Evolutionary conservation across 2,797 vertebrate species (phyloP).

Genomic region (Manis javanica): DNA sequence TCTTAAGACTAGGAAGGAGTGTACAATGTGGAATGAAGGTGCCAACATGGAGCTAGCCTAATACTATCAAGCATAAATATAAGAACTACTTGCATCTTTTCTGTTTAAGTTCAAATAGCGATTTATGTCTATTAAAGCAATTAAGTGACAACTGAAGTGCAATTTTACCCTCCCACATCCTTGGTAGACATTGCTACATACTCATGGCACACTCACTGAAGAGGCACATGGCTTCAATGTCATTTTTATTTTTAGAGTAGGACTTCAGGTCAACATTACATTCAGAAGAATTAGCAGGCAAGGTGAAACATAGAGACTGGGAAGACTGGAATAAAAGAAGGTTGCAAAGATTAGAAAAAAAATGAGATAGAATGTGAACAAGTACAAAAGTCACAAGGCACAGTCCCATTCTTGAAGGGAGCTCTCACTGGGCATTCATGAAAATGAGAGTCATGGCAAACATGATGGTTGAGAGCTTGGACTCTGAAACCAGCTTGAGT

Average conservation of each 20-base stretch:
- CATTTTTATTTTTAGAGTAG: background rate
- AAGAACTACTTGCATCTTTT: background rate
- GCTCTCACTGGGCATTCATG: background rate
- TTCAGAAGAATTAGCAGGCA: background rate
- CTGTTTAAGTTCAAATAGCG: background rate
- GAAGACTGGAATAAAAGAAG: background rate
- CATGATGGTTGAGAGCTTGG: background rate
- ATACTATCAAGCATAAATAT: background rate
- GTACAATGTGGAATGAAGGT: background rate
- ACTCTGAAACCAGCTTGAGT: background rate
- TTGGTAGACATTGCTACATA: background rate
- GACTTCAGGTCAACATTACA: background rate
- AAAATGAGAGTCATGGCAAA: background rate
- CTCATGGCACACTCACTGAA: background rate
- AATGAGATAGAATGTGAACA: background rate
- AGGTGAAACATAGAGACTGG: background rate
- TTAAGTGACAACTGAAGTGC: background rate
- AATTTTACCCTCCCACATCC: background rate
- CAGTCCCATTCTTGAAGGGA: background rate
- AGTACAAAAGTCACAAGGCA: background rate
- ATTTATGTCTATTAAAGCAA: background rate
- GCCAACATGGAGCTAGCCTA: background rate
- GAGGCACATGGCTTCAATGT: background rate
- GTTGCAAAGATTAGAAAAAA: background rate
- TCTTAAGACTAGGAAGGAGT: background rate